A percentile compares a stretch with the other conserved stretches of the same genome.
phyloP scores from a whole-genome alignment of 2,113 vertebrate species.

The Planiliza haematocheilus region DNA sequence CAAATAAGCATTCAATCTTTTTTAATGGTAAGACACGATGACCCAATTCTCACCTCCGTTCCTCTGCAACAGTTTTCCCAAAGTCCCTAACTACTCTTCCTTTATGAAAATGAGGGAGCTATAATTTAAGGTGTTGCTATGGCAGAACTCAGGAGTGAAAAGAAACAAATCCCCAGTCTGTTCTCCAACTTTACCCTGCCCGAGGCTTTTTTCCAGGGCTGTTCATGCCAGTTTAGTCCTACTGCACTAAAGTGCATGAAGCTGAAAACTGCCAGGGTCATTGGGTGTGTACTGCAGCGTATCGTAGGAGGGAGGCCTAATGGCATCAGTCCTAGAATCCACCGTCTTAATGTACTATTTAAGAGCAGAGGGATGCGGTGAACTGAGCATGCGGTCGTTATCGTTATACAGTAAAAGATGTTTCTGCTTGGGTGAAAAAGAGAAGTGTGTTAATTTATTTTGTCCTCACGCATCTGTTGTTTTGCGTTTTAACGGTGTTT shows the following conservation, averaged over 20 bases:
- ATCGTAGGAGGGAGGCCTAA: conserved; percentile 5
- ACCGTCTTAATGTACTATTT: conserved; percentile 21
- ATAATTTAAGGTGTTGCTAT: neutral
- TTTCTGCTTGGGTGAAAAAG: conserved; percentile 21
- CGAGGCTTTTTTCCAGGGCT: neutral
- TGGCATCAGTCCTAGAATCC: neutral
- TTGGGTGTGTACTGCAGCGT: conserved; percentile 5
- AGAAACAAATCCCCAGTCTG: neutral
- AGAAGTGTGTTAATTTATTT: neutral
- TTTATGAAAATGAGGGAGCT: neutral
- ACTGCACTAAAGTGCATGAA: conserved; percentile 3
- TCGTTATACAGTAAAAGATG: conserved; percentile 5
- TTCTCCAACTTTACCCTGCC: neutral
- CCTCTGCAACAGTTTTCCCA: neutral
- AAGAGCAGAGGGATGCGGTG: conserved; percentile 14
- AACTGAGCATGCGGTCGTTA: conserved; percentile 35
- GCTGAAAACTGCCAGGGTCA: conserved; percentile 24
- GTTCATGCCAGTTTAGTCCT: conserved; percentile 1
- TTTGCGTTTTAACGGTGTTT: conserved; percentile 55
- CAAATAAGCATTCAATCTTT: neutral
- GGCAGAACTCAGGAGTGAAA: neutral
- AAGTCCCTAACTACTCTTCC: neutral
- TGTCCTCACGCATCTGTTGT: conserved; percentile 5
- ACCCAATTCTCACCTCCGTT: neutral
- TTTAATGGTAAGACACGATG: neutral